phyloP scores from a whole-genome alignment of 2,888 invertebrate species.

The Tribolium freemani region DNA sequence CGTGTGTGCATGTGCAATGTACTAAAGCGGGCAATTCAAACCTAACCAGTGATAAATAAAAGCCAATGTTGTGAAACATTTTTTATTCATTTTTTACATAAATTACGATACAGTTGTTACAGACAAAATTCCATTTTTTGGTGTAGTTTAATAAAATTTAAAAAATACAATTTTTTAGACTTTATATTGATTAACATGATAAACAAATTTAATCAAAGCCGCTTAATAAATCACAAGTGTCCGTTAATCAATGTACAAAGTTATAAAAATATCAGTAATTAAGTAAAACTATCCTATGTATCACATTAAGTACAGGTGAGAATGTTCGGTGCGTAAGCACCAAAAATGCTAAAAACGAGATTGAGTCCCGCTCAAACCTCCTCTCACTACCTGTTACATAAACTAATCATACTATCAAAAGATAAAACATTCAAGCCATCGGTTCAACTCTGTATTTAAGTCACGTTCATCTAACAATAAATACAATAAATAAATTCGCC shows the following conservation, averaged over 20 bases:
- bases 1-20: not conserved
- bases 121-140: not conserved
- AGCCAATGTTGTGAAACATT: not conserved
- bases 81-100: too few species aligned
- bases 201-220: constrained; percentile 19
- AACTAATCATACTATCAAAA: constrained; percentile 14
- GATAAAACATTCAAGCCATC: not conserved
- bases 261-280: constrained; percentile 38
- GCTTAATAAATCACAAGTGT: constrained; percentile 14
- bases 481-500: constrained; percentile 9
- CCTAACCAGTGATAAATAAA: not conserved
- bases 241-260: constrained; percentile 37
- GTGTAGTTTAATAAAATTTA: not conserved
- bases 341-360: not conserved
- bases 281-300: constrained; percentile 45
- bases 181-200: constrained; percentile 34
- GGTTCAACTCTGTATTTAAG: constrained; percentile 2
- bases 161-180: constrained; percentile 5
- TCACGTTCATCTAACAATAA: constrained; percentile 14
- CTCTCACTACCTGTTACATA: not conserved
- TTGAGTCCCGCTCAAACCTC: not conserved
- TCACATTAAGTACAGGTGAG: constrained; percentile 55
- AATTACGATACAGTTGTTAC: not conserved
- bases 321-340: constrained; percentile 10
- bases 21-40: not conserved